Conservation (phyloP, 1,140 invertebrate genomes). For the Zaprionus ornatus region DNA sequence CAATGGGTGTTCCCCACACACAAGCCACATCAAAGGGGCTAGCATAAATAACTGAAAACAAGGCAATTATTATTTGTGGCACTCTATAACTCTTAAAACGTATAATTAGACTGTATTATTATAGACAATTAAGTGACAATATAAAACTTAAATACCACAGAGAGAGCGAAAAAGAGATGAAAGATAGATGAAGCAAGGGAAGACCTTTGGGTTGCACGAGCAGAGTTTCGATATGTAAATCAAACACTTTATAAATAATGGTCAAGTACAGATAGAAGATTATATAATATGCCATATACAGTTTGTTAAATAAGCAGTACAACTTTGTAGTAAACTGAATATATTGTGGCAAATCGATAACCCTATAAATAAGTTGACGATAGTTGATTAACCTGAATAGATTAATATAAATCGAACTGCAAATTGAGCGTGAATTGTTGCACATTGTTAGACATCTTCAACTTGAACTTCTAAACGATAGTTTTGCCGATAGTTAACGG, state of each 20-base stretch:
- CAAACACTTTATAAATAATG: not conserved
- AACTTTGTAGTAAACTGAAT: not conserved
- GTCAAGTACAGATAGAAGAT: not conserved
- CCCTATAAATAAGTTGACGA: not conserved
- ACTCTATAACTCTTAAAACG: not conserved
- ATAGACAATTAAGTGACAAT: slow-evolving; percentile 3
- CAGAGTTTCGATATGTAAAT: slow-evolving; percentile 3
- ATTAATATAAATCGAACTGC: no score
- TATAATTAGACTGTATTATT: slow-evolving; percentile 10
- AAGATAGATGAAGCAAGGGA: not conserved
- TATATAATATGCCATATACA: not conserved
- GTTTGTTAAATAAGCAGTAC: not conserved
- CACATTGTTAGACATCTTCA: not conserved
- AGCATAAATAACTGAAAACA: not conserved
- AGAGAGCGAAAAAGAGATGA: no score
- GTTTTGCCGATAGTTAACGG: not conserved
- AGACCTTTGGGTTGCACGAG: slow-evolving; percentile 5
- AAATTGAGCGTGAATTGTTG: no score
- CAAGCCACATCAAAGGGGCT: not conserved
- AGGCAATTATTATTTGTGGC: not conserved
- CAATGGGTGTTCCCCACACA: not conserved
- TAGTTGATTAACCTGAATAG: no score
- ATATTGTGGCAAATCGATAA: not conserved
- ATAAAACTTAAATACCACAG: not conserved
- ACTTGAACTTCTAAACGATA: not conserved